Conservation (phyloP, 2,888 invertebrate genomes). For the Teleiodes luculella region DNA sequence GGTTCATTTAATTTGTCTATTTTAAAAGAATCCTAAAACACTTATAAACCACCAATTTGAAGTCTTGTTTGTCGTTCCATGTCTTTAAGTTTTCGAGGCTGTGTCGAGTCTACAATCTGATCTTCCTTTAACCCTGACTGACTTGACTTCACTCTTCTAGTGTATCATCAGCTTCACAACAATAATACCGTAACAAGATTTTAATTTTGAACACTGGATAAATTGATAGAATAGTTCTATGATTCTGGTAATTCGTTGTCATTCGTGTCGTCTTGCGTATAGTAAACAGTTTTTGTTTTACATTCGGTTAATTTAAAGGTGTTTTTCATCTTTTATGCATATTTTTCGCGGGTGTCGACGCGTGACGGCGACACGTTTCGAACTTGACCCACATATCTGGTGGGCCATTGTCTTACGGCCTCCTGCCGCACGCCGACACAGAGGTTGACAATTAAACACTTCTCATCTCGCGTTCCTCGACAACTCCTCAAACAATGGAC, state of each 20-base stretch:
- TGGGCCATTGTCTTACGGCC: constrained; percentile 67
- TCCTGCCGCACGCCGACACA: constrained; percentile 31
- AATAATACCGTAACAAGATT: background rate
- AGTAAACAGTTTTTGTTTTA: no score
- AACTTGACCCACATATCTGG: constrained; percentile 71
- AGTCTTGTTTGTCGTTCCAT: background rate
- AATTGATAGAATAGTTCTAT: no score
- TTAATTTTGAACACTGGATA: background rate
- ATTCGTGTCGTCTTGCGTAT: no score
- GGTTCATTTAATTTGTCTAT: no score
- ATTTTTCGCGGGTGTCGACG: background rate
- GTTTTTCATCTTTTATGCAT: background rate
- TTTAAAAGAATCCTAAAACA: no score
- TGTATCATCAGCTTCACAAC: background rate
- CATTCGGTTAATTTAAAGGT: background rate
- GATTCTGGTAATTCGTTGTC: background rate
- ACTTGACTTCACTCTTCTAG: constrained; percentile 2
- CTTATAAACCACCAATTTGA: no score
- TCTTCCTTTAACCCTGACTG: background rate
- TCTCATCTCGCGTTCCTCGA: constrained; percentile 36
- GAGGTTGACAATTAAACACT: constrained; percentile 36
- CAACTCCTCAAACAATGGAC: constrained; percentile 22
- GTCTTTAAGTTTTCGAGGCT: background rate
- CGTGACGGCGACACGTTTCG: constrained; percentile 35
- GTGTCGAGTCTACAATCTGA: background rate